Evolutionary conservation across 2,113 vertebrate genomes (phyloP).

Genomic region (Tinamus guttatus): DNA sequence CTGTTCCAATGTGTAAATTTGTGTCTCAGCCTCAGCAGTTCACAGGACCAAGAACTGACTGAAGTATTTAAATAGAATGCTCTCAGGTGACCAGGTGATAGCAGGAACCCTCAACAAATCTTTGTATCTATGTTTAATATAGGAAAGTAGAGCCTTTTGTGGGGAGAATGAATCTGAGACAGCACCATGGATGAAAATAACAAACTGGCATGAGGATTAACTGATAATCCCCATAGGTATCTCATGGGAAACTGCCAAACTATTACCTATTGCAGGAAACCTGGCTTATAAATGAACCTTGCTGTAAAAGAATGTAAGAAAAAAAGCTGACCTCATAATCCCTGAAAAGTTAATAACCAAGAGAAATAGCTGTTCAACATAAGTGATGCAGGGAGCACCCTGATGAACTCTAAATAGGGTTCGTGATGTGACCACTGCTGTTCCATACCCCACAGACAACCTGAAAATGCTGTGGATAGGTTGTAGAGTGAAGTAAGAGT

Average conservation of each 20-base stretch:
- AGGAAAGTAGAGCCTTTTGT: neutral
- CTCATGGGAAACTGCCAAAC: constrained; percentile 1
- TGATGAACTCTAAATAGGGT: neutral
- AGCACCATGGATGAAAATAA: neutral
- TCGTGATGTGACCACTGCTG: neutral
- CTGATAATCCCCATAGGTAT: neutral
- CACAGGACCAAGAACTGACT: neutral
- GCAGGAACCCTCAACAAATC: neutral
- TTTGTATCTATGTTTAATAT: neutral
- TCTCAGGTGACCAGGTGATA: neutral
- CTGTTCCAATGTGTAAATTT: neutral
- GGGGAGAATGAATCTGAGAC: neutral
- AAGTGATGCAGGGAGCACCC: neutral
- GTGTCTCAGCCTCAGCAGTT: neutral
- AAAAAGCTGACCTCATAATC: neutral
- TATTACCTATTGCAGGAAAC: neutral
- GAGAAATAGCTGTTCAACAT: neutral
- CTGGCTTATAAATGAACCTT: neutral
- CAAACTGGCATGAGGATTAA: neutral
- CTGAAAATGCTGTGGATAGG: neutral
- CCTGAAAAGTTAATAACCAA: neutral
- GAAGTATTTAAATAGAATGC: neutral
- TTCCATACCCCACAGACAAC: neutral
- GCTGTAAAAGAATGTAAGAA: neutral
- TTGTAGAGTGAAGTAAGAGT: neutral